phyloP scores from a whole-genome alignment of 2,888 invertebrate species.

The Calephelis perditalis region DNA sequence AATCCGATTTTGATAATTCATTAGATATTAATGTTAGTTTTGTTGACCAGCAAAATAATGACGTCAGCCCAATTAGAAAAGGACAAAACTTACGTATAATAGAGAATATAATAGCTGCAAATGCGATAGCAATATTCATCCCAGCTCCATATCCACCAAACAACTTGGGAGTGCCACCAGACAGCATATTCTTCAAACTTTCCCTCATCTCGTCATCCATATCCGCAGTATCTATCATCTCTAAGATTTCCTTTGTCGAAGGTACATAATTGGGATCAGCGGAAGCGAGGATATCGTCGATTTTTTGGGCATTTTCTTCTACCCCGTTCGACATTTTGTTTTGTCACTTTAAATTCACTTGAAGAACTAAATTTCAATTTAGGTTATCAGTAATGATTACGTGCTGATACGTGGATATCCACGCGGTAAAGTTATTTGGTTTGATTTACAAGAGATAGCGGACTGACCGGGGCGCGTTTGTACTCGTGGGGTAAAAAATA shows the following conservation, averaged over 20 bases:
- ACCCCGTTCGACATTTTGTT: constrained; percentile 35
- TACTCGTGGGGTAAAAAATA: not conserved
- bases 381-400: constrained; percentile 21
- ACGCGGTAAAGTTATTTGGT: constrained; percentile 36
- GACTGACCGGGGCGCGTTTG: not conserved
- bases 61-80: not conserved
- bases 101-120: constrained; percentile 51
- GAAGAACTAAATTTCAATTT: constrained; percentile 1
- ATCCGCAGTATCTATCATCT: constrained; percentile 77
- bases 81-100: constrained; percentile 50
- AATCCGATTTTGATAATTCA: too few species aligned
- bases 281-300: constrained; percentile 46
- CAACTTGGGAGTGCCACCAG: constrained; percentile 58
- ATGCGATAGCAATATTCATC: constrained; percentile 43
- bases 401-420: constrained; percentile 42
- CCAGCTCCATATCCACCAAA: constrained; percentile 48
- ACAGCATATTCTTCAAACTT: constrained; percentile 71
- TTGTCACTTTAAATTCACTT: constrained; percentile 1
- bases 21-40: not conserved
- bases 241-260: constrained; percentile 74
- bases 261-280: constrained; percentile 60
- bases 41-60: constrained; percentile 5
- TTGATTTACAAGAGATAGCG: constrained; percentile 26
- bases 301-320: constrained; percentile 34
- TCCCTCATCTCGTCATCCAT: constrained; percentile 80